Evolutionary conservation across 2,888 invertebrate species (phyloP), one percentile per base, ranked within the genome.

Genomic region (Thereva nobilitata): DNA sequence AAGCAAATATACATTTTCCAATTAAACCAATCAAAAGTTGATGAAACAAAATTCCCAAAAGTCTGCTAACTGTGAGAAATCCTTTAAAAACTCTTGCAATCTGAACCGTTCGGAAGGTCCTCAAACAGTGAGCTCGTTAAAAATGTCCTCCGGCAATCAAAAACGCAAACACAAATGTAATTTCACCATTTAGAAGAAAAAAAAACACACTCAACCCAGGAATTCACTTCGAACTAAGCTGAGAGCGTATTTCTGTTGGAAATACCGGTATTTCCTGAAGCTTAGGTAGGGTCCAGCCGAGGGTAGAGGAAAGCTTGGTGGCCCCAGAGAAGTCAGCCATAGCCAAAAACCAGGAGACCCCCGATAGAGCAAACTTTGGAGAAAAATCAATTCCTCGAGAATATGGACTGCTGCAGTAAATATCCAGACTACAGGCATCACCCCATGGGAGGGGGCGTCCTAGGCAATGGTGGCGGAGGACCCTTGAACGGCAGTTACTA

Each of bases 331-430:
- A 59, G 23, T 55, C 55, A 12, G 55, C 55, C 55, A 40, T 40
- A 55, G 55, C 12, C 55, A 41, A 40, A 40, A 9, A 8, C 9
- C 9, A 49, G 49, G 49, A 7, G 9, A 41, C 23, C 34, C 23
- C 23, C 23, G 2, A 23, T 23, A 23, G 23, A 23, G 23, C 23
- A 23, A 23, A 23, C 23, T 23, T 23, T 23, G 23, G 57, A 45
- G 42, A 55, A 55, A 55, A 55, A 55, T 55, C 42, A 55, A 55
- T 55, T 55, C 40, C 34, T 6, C 10, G 6, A 8, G 12, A 64
- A 64, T 23, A 64, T 64, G 64, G 64, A 64, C 42, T 64, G 54
- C 47, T 64, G 64, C 45, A 64, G 55, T 55, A 64, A 64, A 64
- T 64, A 64, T 64, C 44, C 64, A 34, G 53, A 64, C 38, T 64